phyloP scores from a whole-genome alignment of 1,140 invertebrate genomes.

The Eupristina koningsbergeri region DNA sequence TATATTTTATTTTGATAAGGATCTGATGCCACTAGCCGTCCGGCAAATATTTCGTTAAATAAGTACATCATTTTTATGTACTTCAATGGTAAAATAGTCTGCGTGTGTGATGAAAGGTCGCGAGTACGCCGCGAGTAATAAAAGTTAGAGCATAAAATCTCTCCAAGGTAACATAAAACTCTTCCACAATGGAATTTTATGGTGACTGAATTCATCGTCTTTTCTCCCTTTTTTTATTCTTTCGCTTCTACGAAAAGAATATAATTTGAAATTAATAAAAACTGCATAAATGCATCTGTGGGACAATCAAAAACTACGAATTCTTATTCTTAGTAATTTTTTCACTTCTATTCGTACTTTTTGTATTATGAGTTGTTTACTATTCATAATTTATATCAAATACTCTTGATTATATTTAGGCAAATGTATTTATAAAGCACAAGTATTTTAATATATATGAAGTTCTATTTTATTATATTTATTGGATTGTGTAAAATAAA shows the following conservation, averaged over 20 bases:
- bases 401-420: too few relatives aligned
- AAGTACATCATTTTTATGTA: slow-evolving; percentile 34
- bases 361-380: too few relatives aligned
- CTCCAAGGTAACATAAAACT: slow-evolving; percentile 44
- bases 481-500: too few relatives aligned
- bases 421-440: too few relatives aligned
- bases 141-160: slow-evolving; percentile 49
- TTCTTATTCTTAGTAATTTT: not conserved
- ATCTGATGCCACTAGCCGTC: not conserved
- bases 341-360: too few relatives aligned
- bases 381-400: too few relatives aligned
- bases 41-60: slow-evolving; percentile 24
- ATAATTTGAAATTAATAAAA: slow-evolving; percentile 45
- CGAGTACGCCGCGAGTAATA: slow-evolving; percentile 28
- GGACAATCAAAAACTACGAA: slow-evolving; percentile 46
- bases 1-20: slow-evolving; percentile 8
- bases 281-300: not conserved
- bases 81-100: slow-evolving; percentile 12
- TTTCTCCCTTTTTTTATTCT: slow-evolving; percentile 11
- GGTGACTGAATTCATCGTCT: slow-evolving; percentile 43
- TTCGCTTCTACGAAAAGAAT: slow-evolving; percentile 12
- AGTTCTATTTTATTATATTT: too few relatives aligned
- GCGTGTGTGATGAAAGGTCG: not conserved
- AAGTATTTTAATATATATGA: too few relatives aligned
- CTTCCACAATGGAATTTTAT: slow-evolving; percentile 48